Base-by-base conservation (phyloP, 2,888 invertebrate species). In the Polylopha cassiicola region DNA sequence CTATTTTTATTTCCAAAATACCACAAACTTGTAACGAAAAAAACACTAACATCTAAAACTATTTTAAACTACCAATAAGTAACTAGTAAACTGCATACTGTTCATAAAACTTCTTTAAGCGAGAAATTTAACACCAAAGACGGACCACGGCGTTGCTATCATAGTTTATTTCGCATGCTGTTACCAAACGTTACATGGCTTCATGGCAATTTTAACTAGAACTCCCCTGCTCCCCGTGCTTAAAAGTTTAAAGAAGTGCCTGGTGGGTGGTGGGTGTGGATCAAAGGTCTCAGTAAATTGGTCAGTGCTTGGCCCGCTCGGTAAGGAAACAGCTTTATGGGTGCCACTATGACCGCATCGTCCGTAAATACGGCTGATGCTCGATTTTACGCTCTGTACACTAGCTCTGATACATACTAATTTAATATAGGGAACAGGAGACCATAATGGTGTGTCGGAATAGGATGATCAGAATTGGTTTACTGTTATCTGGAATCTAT, bases 311-410 rank as follows among this genome's bases (percentile, higher is more conserved):
- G 50, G 67, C 61, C 61, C 54, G 65, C 69, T 67, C 61, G 52
- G 62, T 69, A 73, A 76, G 77, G 77, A 76, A 75, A 73, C 57
- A 67, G 70, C 67, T 80, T 80, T 80, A 81, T 73, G 73, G 65
- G 53, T 55, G 60, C 62, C 55, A 61, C 65, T 69, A 68, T 55
- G 64, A 74, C 77, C 77, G 50, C 77, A 73, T 56, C 61, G 72
- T 65, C 61, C 59, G 61, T 62, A 63, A 65, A 66, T 60, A 56
- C 48, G 48, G 60, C 55, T 59, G 60, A 60, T 60, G 61, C 53
- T 58, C 61, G 62, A 71, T 71, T 75, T 71, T 66, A 62, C 60
- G 59, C 55, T 54, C 39, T 17, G 38, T 32, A 48, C 47, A 43
- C 44, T 32, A 33, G 43, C 44, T 46, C 33, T 38, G 39, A 16